Base-by-base conservation (phyloP, 2,888 invertebrate species). In the Cheilosia soror region DNA sequence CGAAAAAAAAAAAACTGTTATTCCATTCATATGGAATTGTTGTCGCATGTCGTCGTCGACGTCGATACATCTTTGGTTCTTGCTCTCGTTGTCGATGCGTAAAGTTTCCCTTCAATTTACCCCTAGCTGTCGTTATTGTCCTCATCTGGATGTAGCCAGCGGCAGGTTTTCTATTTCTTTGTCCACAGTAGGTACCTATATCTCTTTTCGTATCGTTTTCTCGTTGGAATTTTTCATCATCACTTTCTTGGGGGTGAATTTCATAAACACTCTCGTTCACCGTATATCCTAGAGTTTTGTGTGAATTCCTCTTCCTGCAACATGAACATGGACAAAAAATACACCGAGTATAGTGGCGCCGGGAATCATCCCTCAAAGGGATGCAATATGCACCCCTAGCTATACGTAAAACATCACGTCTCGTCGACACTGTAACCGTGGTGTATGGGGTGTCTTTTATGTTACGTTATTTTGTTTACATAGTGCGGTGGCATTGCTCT, bases 301-400 rank as follows among this genome's bases (percentile, higher is more conserved):
- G 73, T 51, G 37, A 40, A 75, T 57, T 62, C 13, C 49, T 69
- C 9, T 73, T 73, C 58, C 72, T 78, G 73, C 73, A 33, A 57
- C 69, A 71, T 53, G 69, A 69, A 75, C 63, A 37, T 37, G 37
- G 37, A 37, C 20, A 69, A 65, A 58, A 42, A 76, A 51, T 47
- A 58, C 53, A 47, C 60, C 75, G 37, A 37, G 58, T 75, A 60
- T 80, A 80, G 58, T 84, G 84, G 84, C 84, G 84, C 84, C 84
- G 84, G 66, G 80, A 71, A 80, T 75, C 65, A 71, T 76, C 69
- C 75, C 84, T 80, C 42, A 40, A 75, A 80, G 80, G 75, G 75
- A 84, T 84, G 84, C 84, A 80, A 80, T 73, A 60, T 84, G 84
- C 84, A 84, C 63, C 63, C 84, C 44, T 2, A 15, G 31, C 51